phyloP scores from a whole-genome alignment of 2,888 invertebrate genomes.

The Cerastoderma edule region DNA sequence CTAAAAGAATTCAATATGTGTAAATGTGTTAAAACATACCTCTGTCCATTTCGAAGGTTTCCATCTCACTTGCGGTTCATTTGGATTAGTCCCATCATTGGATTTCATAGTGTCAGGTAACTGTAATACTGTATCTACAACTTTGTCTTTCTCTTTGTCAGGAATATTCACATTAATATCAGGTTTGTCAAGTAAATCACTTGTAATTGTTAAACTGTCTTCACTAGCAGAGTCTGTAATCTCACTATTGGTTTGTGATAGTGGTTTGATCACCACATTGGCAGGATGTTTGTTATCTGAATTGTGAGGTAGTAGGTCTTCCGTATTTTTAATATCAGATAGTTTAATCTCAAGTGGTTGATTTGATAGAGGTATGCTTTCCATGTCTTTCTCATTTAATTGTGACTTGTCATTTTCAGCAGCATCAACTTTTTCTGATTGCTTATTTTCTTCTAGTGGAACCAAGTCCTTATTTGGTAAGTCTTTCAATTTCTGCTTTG shows the following conservation, averaged over 20 bases:
- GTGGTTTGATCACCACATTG: constrained; percentile 8
- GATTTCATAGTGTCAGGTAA: constrained; percentile 16
- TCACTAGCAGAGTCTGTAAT: background rate
- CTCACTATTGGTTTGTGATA: constrained; percentile 3
- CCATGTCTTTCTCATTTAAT: background rate
- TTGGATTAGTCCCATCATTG: constrained; percentile 14
- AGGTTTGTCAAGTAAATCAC: constrained; percentile 13
- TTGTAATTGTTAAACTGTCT: background rate
- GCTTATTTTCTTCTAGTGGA: background rate
- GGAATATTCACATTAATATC: background rate
- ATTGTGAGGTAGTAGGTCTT: constrained; percentile 15
- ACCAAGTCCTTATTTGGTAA: constrained; percentile 25
- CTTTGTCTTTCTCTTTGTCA: background rate
- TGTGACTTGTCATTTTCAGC: background rate
- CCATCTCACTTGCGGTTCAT: constrained; percentile 41
- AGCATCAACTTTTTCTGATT: background rate
- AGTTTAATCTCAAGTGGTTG: constrained; percentile 22
- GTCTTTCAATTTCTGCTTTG: background rate
- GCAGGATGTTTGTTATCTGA: background rate
- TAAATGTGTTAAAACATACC: too few relatives aligned
- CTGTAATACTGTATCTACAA: background rate
- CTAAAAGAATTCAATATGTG: too few relatives aligned
- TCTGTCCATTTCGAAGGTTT: constrained; percentile 61
- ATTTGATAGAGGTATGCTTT: background rate
- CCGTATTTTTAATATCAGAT: constrained; percentile 4